Evolutionary conservation across 2,797 vertebrate species (phyloP).

Genomic region (Spea hammondii): DNA sequence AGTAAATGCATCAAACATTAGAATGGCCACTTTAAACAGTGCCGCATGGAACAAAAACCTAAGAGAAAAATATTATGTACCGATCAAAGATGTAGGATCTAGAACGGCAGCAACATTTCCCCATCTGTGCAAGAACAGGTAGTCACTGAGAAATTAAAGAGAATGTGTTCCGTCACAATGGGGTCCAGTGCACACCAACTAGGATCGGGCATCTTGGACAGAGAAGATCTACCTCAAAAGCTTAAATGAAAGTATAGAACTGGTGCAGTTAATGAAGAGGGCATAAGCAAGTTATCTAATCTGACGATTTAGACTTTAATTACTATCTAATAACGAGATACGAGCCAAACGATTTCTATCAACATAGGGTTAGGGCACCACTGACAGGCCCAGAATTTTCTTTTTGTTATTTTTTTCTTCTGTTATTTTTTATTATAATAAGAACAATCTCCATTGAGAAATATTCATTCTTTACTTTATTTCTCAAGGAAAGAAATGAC

Average conservation of each 20-base stretch:
- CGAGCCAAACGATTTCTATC: too few relatives aligned
- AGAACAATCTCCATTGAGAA: too few relatives aligned
- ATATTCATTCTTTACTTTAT: too few relatives aligned
- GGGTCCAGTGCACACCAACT: conserved; percentile 67
- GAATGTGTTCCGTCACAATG: conserved; percentile 77
- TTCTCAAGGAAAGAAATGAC: too few relatives aligned
- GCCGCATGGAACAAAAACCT: conserved; percentile 82
- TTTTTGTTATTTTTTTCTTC: too few relatives aligned
- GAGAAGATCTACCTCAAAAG: conserved; percentile 67
- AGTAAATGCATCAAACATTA: conserved; percentile 60
- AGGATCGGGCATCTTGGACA: conserved; percentile 66
- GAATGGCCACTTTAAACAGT: conserved; percentile 86
- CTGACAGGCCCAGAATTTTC: too few relatives aligned
- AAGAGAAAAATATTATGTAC: conserved; percentile 62
- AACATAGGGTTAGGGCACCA: too few relatives aligned
- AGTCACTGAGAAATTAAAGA: conserved; percentile 57
- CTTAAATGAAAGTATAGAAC: conserved; percentile 10
- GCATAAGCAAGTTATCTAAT: too few relatives aligned
- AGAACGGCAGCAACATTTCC: conserved; percentile 67
- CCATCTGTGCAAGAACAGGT: conserved; percentile 76
- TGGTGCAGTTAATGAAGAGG: too few relatives aligned
- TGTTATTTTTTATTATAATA: too few relatives aligned
- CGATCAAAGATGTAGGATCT: conserved; percentile 71
- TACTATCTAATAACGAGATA: too few relatives aligned
- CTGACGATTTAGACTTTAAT: too few relatives aligned